phyloP scores from a whole-genome alignment of 23 tunicate species.

The Phallusia fumigata region DNA sequence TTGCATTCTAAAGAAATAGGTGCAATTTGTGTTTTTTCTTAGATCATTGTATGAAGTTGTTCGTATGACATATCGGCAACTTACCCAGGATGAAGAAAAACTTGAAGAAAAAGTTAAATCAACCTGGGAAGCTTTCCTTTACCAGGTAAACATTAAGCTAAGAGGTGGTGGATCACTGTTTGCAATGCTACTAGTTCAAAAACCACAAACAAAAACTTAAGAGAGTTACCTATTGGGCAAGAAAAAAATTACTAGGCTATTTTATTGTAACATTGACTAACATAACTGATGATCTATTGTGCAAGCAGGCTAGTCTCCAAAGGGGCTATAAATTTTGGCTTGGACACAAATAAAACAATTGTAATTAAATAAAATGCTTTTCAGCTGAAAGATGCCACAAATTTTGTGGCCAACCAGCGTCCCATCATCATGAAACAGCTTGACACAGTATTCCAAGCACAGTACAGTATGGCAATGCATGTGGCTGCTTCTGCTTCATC shows the following conservation, averaged over 20 bases:
- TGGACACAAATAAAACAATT: too few relatives aligned
- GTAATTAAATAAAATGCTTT: background rate
- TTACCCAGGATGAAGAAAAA: constrained; percentile 83
- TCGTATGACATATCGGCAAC: constrained; percentile 69
- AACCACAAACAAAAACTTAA: too few relatives aligned
- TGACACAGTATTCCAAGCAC: constrained; percentile 53
- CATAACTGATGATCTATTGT: too few relatives aligned
- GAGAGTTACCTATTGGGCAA: too few relatives aligned
- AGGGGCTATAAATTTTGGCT: too few relatives aligned
- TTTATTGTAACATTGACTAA: too few relatives aligned
- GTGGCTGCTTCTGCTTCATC: constrained; percentile 24
- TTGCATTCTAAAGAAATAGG: too few relatives aligned
- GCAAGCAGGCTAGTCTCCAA: too few relatives aligned
- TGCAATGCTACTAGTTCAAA: too few relatives aligned
- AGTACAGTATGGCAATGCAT: constrained; percentile 15
- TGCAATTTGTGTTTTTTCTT: too few relatives aligned
- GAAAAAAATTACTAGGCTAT: too few relatives aligned
- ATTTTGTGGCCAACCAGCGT: constrained; percentile 76
- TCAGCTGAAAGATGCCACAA: constrained; percentile 86
- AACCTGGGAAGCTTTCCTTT: constrained; percentile 88
- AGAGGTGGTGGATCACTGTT: too few relatives aligned
- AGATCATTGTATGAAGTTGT: constrained; percentile 80
- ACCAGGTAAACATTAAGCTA: constrained; percentile 38
- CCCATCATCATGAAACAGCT: constrained; percentile 65
- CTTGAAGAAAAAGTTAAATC: constrained; percentile 62